Evolutionary conservation across 2,797 vertebrate genomes (phyloP).

Genomic region (Toxotes lorentzi): DNA sequence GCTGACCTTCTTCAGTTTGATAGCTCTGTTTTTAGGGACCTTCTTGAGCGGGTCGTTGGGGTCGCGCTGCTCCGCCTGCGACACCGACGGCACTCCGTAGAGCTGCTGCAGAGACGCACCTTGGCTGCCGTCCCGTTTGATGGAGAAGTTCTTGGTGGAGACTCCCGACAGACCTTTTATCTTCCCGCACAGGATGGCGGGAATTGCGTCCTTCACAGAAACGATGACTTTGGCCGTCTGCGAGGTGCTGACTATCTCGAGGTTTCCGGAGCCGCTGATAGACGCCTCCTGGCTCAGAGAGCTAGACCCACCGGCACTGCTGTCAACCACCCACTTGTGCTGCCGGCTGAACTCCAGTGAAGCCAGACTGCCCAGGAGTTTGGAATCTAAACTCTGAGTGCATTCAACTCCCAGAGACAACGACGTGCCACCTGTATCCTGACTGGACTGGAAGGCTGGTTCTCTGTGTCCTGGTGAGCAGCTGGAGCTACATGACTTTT

Average conservation of each 20-base stretch:
- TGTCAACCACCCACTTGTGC: slow-evolving; percentile 91
- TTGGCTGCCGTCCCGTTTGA: slow-evolving; percentile 92
- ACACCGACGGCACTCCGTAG: slow-evolving; percentile 84
- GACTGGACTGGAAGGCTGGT: slow-evolving; percentile 64
- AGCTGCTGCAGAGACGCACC: slow-evolving; percentile 91
- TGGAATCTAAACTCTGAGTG: slow-evolving; percentile 84
- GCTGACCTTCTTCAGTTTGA: slow-evolving; percentile 99
- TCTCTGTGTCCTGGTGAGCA: slow-evolving; percentile 53
- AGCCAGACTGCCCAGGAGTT: slow-evolving; percentile 78
- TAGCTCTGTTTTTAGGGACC: slow-evolving; percentile 92
- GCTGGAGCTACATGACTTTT: slow-evolving; percentile 65
- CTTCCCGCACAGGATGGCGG: slow-evolving; percentile 96
- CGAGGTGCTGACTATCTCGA: slow-evolving; percentile 91
- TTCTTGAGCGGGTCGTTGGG: slow-evolving; percentile 90
- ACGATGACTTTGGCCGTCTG: slow-evolving; percentile 98
- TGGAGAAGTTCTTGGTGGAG: slow-evolving; percentile 99
- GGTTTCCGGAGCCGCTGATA: slow-evolving; percentile 85
- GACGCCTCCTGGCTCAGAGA: slow-evolving; percentile 70
- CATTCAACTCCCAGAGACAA: slow-evolving; percentile 84
- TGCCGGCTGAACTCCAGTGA: slow-evolving; percentile 89
- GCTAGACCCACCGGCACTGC: slow-evolving; percentile 73
- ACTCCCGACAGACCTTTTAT: slow-evolving; percentile 97
- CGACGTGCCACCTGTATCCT: slow-evolving; percentile 71
- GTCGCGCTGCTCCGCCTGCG: slow-evolving; percentile 87
- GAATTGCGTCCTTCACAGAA: slow-evolving; percentile 96